Evolutionary conservation across 2,888 invertebrate species (phyloP).

Genomic region (Pterostichus niger): DNA sequence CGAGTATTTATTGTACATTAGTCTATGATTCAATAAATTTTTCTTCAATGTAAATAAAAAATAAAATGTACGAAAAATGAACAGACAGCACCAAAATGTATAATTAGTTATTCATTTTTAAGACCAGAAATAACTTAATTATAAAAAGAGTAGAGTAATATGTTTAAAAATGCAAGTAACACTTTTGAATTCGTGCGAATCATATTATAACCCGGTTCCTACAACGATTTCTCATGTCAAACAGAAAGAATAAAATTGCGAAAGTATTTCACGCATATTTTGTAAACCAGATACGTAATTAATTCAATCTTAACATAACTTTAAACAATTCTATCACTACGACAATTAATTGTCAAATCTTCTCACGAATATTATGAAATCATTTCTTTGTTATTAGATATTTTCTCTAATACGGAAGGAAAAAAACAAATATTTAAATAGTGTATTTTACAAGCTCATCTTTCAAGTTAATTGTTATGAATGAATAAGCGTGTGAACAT

Average conservation of each 20-base stretch:
- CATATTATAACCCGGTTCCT: conserved; percentile 54
- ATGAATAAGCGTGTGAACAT: conserved; percentile 46
- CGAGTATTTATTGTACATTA: too few relatives aligned
- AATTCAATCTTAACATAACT: conserved; percentile 19
- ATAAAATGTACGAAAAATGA: too few relatives aligned
- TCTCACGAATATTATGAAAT: conserved; percentile 54
- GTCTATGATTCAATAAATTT: too few relatives aligned
- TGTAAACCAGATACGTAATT: conserved; percentile 30
- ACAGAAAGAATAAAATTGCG: conserved; percentile 43
- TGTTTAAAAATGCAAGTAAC: conserved; percentile 33
- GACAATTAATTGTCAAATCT: conserved; percentile 50
- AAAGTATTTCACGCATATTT: conserved; percentile 56
- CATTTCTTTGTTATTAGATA: conserved; percentile 24
- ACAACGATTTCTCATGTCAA: conserved; percentile 54
- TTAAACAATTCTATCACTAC: conserved; percentile 29
- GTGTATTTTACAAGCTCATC: conserved; percentile 45
- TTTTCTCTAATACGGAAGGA: conserved; percentile 48
- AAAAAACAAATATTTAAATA: conserved; percentile 39
- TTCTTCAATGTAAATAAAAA: too few relatives aligned
- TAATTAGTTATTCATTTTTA: not conserved
- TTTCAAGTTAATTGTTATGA: conserved; percentile 19
- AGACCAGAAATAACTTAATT: not conserved
- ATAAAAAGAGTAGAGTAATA: not conserved
- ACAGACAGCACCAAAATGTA: too few relatives aligned
- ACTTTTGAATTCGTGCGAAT: conserved; percentile 59